Conservation (phyloP, 1,140 invertebrate species). For the Aphidius ervi region DNA sequence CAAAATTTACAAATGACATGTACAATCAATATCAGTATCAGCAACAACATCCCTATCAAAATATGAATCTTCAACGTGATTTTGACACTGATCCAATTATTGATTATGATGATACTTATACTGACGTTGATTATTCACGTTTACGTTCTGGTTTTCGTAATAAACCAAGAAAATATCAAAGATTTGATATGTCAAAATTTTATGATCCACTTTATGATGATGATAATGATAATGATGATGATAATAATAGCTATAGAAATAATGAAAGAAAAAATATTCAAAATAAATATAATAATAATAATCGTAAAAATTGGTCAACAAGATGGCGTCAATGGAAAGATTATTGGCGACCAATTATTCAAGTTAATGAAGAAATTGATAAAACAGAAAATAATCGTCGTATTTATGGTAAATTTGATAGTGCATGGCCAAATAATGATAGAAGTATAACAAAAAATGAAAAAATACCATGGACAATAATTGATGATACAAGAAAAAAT, state of each 20-base stretch:
- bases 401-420: conserved; percentile 4
- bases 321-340: conserved; percentile 6
- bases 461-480: neutral
- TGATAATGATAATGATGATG: neutral
- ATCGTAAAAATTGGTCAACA: too few species aligned
- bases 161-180: conserved; percentile 13
- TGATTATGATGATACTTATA: conserved; percentile 23
- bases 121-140: conserved; percentile 11
- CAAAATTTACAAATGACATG: conserved; percentile 6
- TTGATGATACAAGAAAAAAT: conserved; percentile 3
- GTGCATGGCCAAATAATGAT: neutral
- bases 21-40: conserved; percentile 20
- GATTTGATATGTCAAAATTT: conserved; percentile 5
- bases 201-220: neutral
- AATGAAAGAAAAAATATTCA: neutral
- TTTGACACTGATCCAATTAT: conserved; percentile 2
- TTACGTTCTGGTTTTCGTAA: conserved; percentile 1
- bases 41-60: conserved; percentile 9
- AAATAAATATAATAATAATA: neutral
- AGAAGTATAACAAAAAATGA: neutral
- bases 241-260: neutral
- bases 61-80: conserved; percentile 7
- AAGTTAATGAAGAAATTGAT: neutral
- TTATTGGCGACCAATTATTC: neutral
- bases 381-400: neutral